Conservation (phyloP, 1,140 invertebrate genomes). For the Pollicipes pollicipes region DNA sequence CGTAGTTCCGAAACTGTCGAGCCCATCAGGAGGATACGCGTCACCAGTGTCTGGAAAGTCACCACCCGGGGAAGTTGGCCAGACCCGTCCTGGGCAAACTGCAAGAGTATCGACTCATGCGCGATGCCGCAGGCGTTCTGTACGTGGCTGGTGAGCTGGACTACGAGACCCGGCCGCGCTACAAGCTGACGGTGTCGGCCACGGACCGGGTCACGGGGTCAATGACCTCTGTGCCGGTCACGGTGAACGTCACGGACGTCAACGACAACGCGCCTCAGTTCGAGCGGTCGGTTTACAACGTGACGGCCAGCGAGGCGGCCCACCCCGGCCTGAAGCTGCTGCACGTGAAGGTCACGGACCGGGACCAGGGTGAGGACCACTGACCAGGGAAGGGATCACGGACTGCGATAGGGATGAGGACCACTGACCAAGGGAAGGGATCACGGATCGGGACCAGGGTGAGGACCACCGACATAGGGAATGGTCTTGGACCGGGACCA, state of each 20-base stretch:
- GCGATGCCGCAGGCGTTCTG: not conserved
- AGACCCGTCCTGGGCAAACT: too few relatives aligned
- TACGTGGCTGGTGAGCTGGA: constrained; percentile 10
- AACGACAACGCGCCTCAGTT: constrained; percentile 76
- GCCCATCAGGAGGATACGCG: too few relatives aligned
- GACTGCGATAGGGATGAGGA: too few relatives aligned
- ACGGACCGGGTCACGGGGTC: constrained; percentile 59
- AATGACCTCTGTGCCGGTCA: constrained; percentile 49
- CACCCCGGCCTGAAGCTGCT: not conserved
- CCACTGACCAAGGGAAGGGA: too few relatives aligned
- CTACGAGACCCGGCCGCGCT: constrained; percentile 32
- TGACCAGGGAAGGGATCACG: too few relatives aligned
- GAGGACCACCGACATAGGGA: too few relatives aligned
- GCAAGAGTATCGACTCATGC: too few relatives aligned
- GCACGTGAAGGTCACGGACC: not conserved
- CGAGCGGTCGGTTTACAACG: constrained; percentile 17
- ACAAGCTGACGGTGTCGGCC: constrained; percentile 56
- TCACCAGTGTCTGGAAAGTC: too few relatives aligned
- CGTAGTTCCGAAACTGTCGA: too few relatives aligned
- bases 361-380: not conserved
- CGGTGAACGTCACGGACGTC: constrained; percentile 59
- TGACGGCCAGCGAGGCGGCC: constrained; percentile 52
- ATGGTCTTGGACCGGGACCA: too few relatives aligned
- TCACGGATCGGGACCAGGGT: too few relatives aligned
- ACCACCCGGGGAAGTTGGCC: too few relatives aligned